A percentile compares a stretch with the other conserved stretches of the same genome.
phyloP scores from a whole-genome alignment of 2,888 invertebrate genomes.

The Luffia ferchaultella region DNA sequence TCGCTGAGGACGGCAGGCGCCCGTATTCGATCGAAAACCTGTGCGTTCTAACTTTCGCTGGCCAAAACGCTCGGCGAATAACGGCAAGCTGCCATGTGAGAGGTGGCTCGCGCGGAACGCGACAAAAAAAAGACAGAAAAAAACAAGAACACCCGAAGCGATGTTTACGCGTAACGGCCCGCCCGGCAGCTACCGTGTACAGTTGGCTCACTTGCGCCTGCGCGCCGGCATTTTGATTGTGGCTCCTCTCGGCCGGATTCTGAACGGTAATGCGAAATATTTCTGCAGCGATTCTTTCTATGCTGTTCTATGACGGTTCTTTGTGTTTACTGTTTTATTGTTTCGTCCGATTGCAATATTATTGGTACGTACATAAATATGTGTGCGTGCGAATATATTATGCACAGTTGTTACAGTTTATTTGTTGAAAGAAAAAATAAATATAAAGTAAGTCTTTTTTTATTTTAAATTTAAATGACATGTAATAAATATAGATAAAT shows the following conservation, averaged over 20 bases:
- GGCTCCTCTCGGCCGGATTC: neutral
- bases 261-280: neutral
- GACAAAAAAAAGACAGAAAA: conserved; percentile 41
- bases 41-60: conserved; percentile 54
- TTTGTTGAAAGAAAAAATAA: too few relatives aligned
- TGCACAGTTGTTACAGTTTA: too few relatives aligned
- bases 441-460: too few relatives aligned
- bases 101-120: conserved; percentile 28
- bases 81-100: conserved; percentile 26
- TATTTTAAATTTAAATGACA: too few relatives aligned
- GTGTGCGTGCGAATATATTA: too few relatives aligned
- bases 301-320: too few relatives aligned
- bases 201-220: neutral
- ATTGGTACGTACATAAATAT: too few relatives aligned
- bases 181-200: conserved; percentile 34
- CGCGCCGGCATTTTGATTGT: neutral
- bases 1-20: neutral
- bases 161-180: conserved; percentile 49
- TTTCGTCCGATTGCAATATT: too few relatives aligned
- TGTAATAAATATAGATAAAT: too few relatives aligned
- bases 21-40: neutral
- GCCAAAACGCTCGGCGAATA: conserved; percentile 42
- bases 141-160: conserved; percentile 18
- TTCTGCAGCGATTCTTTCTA: too few relatives aligned
- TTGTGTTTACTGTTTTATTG: too few relatives aligned